A percentile compares a stretch with the other conserved stretches of the same genome.
phyloP scores from a whole-genome alignment of 2,797 vertebrate species.

The Oreochromis mossambicus region DNA sequence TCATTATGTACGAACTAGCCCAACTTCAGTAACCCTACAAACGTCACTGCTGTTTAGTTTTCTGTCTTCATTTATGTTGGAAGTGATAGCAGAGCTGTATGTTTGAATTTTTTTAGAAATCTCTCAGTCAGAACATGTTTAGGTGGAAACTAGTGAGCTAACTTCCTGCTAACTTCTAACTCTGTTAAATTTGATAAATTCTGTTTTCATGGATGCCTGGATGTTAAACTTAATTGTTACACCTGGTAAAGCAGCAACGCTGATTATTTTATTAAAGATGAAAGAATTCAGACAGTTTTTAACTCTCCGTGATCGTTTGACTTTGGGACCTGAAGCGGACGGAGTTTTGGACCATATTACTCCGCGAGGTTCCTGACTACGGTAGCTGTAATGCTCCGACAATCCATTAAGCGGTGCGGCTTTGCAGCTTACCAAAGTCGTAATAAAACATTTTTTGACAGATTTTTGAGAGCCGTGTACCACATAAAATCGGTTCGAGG shows the following conservation, averaged over 20 bases:
- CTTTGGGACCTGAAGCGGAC: background rate
- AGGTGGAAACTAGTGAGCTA: background rate
- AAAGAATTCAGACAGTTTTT: background rate
- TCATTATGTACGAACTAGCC: rapidly evolving
- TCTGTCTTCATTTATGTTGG: background rate
- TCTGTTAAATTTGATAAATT: rapidly evolving
- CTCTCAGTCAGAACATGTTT: background rate
- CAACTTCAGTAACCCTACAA: background rate
- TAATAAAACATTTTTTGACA: background rate
- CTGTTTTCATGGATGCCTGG: rapidly evolving
- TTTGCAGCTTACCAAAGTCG: rapidly evolving
- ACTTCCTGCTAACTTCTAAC: background rate
- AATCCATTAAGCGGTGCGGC: background rate
- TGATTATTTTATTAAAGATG: background rate
- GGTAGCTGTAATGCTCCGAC: background rate
- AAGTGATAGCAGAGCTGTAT: background rate
- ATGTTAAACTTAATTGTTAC: background rate
- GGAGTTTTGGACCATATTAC: background rate
- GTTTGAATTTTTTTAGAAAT: rapidly evolving
- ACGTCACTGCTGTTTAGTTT: background rate
- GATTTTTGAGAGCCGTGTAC: rapidly evolving
- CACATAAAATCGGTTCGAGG: background rate
- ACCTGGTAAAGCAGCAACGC: background rate
- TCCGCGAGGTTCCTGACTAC: background rate
- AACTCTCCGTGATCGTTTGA: rapidly evolving